Evolutionary conservation across 2,888 invertebrate species (phyloP).

Genomic region (Drymonia ruficornis): DNA sequence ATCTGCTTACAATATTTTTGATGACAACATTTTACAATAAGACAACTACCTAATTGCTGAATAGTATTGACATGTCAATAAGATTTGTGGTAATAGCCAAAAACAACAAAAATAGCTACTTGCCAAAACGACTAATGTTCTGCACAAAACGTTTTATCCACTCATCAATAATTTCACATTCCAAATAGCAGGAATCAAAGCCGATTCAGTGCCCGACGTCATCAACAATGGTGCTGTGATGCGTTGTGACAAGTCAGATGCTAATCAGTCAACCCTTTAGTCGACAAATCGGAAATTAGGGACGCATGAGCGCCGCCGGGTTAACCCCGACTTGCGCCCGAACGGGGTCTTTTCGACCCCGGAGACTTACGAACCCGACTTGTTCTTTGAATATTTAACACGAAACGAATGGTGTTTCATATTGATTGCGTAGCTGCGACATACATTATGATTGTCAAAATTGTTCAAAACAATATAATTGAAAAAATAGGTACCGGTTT

Average conservation of each 20-base stretch:
- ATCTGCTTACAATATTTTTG: too few relatives aligned
- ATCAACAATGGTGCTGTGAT: slow-evolving; percentile 67
- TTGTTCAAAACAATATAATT: neutral
- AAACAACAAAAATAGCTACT: too few relatives aligned
- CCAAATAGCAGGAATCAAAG: slow-evolving; percentile 51
- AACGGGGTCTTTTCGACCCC: slow-evolving; percentile 63
- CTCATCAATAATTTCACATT: slow-evolving; percentile 49
- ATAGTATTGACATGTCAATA: too few relatives aligned
- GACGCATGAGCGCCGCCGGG: slow-evolving; percentile 80
- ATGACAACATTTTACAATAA: too few relatives aligned
- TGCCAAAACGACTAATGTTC: too few relatives aligned
- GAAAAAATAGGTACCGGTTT: too few relatives aligned
- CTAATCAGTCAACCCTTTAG: slow-evolving; percentile 82
- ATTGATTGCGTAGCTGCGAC: slow-evolving; percentile 32
- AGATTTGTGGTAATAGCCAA: too few relatives aligned
- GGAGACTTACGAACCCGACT: slow-evolving; percentile 66
- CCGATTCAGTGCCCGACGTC: slow-evolving; percentile 45
- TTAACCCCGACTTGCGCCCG: slow-evolving; percentile 63
- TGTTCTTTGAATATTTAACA: slow-evolving; percentile 83
- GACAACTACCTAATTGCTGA: too few relatives aligned
- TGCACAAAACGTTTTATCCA: neutral
- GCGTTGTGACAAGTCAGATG: slow-evolving; percentile 79
- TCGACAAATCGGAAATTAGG: slow-evolving; percentile 84
- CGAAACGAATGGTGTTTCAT: slow-evolving; percentile 64
- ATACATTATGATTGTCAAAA: slow-evolving; percentile 18